Conservation (phyloP, 2,888 invertebrate genomes). For the Drosophila formosana region DNA sequence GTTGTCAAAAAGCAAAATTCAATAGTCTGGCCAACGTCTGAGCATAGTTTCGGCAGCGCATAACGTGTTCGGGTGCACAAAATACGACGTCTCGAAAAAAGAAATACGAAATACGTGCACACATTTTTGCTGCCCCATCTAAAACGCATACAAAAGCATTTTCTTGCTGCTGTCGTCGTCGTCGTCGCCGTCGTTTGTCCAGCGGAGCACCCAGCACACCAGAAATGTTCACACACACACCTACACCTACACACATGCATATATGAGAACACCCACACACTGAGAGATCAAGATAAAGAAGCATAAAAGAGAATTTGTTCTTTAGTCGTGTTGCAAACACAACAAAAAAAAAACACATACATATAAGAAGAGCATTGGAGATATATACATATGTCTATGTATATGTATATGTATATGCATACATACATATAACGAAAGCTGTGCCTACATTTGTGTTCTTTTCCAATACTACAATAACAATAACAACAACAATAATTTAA, state of each 20-base stretch:
- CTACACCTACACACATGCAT: slow-evolving; percentile 50
- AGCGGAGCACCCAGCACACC: slow-evolving; percentile 73
- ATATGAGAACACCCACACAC: slow-evolving; percentile 60
- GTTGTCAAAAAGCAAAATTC: slow-evolving; percentile 66
- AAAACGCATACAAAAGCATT: slow-evolving; percentile 79
- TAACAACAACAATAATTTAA: slow-evolving; percentile 47
- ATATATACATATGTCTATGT: slow-evolving; percentile 46
- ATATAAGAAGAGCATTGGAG: slow-evolving; percentile 60
- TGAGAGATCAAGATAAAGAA: slow-evolving; percentile 50
- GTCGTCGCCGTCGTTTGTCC: slow-evolving; percentile 60
- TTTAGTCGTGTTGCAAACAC: slow-evolving; percentile 62
- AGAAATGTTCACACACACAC: slow-evolving; percentile 67
- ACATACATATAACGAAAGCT: slow-evolving; percentile 77
- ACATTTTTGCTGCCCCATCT: slow-evolving; percentile 77
- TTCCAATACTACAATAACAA: slow-evolving; percentile 70
- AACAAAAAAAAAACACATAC: slow-evolving; percentile 16
- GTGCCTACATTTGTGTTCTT: slow-evolving; percentile 84
- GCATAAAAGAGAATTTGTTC: slow-evolving; percentile 69
- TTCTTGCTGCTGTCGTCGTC: slow-evolving; percentile 64
- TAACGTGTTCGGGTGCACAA: slow-evolving; percentile 66
- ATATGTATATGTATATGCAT: slow-evolving; percentile 44
- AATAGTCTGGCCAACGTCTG: slow-evolving; percentile 66
- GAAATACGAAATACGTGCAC: slow-evolving; percentile 65
- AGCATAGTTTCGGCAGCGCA: slow-evolving; percentile 66
- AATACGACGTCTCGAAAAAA: slow-evolving; percentile 71